A percentile compares a stretch with the other conserved stretches of the same genome.
Evolutionary conservation across 2,888 invertebrate species (phyloP).

Genomic region (Torymus auratus): DNA sequence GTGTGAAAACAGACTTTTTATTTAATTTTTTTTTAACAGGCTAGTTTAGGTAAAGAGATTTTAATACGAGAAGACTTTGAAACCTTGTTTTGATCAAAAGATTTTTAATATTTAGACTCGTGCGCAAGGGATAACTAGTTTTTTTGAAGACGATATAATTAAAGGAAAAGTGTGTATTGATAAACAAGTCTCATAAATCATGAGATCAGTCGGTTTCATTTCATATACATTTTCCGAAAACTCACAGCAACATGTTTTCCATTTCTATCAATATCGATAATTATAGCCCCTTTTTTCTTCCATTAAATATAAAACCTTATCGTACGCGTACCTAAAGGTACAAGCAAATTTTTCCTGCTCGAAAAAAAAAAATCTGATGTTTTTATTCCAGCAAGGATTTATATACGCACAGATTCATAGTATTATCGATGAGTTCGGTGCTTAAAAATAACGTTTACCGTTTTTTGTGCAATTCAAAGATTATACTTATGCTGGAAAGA

Average conservation of each 20-base stretch:
- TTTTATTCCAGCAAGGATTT: constrained; percentile 11
- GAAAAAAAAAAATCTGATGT: constrained; percentile 8
- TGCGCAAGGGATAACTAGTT: too few species aligned
- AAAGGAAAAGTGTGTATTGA: background rate
- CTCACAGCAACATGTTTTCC: constrained; percentile 27
- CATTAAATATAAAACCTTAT: constrained; percentile 14
- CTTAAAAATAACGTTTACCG: constrained; percentile 22
- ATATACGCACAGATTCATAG: constrained; percentile 30
- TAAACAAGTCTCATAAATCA: background rate
- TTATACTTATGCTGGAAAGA: constrained; percentile 28
- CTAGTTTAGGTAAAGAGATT: too few species aligned
- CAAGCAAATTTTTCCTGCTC: background rate
- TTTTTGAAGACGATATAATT: background rate
- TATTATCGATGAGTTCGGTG: constrained; percentile 29
- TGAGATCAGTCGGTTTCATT: background rate
- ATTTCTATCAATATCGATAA: constrained; percentile 3
- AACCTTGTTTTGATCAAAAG: too few species aligned
- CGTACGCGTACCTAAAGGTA: too few species aligned
- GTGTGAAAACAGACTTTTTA: background rate
- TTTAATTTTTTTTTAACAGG: background rate
- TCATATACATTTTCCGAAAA: constrained; percentile 3
- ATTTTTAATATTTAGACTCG: too few species aligned
- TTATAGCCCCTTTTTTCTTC: constrained; percentile 33
- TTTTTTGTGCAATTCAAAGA: constrained; percentile 31
- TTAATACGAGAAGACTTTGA: too few species aligned